phyloP scores from a whole-genome alignment of 1,140 invertebrate genomes.

The Vollenhovia emeryi region DNA sequence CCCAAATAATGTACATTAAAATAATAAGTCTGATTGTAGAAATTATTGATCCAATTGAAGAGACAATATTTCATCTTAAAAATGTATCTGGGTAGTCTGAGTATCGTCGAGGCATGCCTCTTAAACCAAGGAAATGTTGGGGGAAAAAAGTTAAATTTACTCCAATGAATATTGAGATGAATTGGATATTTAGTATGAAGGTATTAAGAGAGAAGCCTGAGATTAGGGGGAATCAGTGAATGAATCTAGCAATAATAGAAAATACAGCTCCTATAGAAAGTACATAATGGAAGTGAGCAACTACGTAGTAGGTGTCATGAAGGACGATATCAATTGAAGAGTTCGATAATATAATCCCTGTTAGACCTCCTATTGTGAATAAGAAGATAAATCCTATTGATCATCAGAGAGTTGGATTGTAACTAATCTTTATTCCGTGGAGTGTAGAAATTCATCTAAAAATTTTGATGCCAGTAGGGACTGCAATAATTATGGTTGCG shows the following conservation, averaged over 20 bases:
- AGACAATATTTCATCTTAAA: conserved; percentile 79
- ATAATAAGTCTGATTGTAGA: background rate
- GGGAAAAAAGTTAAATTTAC: conserved; percentile 85
- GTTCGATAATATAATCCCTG: background rate
- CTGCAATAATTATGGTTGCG: too few relatives aligned
- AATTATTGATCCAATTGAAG: background rate
- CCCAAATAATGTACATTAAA: background rate
- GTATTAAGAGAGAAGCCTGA: background rate
- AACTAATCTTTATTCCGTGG: too few relatives aligned
- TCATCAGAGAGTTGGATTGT: conserved; percentile 40
- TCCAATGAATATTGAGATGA: conserved; percentile 70
- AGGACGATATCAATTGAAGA: background rate
- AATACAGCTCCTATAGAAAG: background rate
- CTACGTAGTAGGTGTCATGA: background rate
- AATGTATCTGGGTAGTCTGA: conserved; percentile 83
- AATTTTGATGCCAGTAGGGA: too few relatives aligned
- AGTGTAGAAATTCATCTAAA: too few relatives aligned
- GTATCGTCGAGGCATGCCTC: conserved; percentile 84
- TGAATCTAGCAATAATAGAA: background rate
- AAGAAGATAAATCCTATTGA: conserved; percentile 65
- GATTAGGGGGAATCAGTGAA: background rate
- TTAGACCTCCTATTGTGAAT: background rate
- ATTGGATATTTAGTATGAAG: background rate
- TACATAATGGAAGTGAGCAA: background rate
- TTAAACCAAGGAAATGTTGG: conserved; percentile 84